Conservation (phyloP, 2,797 vertebrate genomes). For the Pitangus sulphuratus region DNA sequence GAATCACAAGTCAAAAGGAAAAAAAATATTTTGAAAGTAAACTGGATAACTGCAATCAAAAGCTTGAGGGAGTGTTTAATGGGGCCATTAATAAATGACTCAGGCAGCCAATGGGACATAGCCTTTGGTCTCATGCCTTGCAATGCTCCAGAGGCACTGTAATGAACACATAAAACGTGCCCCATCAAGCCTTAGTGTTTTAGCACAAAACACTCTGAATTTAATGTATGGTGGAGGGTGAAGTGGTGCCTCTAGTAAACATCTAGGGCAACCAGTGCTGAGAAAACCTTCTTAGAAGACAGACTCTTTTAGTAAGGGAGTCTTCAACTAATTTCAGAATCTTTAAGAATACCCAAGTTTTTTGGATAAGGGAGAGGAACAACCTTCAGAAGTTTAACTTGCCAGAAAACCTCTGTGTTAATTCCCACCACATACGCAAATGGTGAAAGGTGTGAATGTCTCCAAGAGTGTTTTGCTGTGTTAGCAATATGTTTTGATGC, state of each 20-base stretch:
- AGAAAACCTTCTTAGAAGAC: neutral
- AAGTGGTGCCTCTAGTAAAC: constrained; percentile 17
- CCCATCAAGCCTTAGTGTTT: constrained; percentile 14
- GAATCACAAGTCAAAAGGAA: neutral
- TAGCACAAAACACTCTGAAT: neutral
- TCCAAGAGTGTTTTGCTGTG: neutral
- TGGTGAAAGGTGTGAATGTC: neutral
- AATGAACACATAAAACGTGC: constrained; percentile 50
- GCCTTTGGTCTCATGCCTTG: constrained; percentile 45
- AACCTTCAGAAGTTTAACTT: neutral
- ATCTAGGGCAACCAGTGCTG: neutral
- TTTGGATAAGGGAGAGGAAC: neutral
- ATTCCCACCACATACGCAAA: neutral
- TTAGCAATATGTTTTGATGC: neutral
- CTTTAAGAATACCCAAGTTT: neutral
- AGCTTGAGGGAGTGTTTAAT: constrained; percentile 46
- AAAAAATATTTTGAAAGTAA: neutral
- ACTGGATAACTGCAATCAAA: constrained; percentile 24
- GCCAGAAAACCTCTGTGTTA: neutral
- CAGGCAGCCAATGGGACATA: constrained; percentile 33
- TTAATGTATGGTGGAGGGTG: neutral
- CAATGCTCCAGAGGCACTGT: constrained; percentile 23
- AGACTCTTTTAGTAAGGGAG: neutral
- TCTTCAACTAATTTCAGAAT: neutral
- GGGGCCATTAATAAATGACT: constrained; percentile 42